Percentiles rank a stretch among this genome's conserved stretches.
phyloP scores from a whole-genome alignment of 2,888 invertebrate species.

The Zhengitettix transpicula region DNA sequence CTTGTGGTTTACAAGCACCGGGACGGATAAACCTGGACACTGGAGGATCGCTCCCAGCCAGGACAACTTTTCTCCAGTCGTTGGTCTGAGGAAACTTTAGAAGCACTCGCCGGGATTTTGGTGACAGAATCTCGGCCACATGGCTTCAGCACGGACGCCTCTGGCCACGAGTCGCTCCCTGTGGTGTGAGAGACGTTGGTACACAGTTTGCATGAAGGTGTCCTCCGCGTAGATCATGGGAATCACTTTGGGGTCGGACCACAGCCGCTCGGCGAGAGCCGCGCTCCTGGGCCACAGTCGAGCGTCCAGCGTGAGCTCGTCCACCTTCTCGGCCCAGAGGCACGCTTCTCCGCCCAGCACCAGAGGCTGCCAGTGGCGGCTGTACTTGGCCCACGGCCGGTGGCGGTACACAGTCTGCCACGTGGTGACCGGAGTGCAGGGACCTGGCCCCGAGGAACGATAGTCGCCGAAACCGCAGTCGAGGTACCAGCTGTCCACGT shows the following conservation, averaged over 20 bases:
- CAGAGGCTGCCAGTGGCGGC: slow-evolving; percentile 22
- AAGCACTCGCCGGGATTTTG: slow-evolving; percentile 44
- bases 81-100: slow-evolving; percentile 15
- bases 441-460: not conserved
- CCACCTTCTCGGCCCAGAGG: slow-evolving; percentile 24
- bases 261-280: slow-evolving; percentile 22
- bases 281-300: slow-evolving; percentile 22
- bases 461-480: slow-evolving; percentile 19
- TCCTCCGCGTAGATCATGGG: not conserved
- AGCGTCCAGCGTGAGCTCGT: slow-evolving; percentile 18
- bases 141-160: slow-evolving; percentile 19
- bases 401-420: slow-evolving; percentile 14
- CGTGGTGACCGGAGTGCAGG: slow-evolving; percentile 17
- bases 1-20: too few relatives aligned
- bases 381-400: slow-evolving; percentile 24
- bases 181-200: slow-evolving; percentile 17
- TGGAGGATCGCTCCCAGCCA: too few relatives aligned
- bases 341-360: slow-evolving; percentile 25
- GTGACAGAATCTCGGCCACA: slow-evolving; percentile 21
- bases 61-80: too few relatives aligned
- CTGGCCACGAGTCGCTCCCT: slow-evolving; percentile 18
- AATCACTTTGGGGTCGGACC: slow-evolving; percentile 17
- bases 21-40: too few relatives aligned
- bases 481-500: slow-evolving; percentile 21
- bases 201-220: slow-evolving; percentile 13